phyloP scores from a whole-genome alignment of 2,888 invertebrate genomes.

The Phrixothrix hirtus region DNA sequence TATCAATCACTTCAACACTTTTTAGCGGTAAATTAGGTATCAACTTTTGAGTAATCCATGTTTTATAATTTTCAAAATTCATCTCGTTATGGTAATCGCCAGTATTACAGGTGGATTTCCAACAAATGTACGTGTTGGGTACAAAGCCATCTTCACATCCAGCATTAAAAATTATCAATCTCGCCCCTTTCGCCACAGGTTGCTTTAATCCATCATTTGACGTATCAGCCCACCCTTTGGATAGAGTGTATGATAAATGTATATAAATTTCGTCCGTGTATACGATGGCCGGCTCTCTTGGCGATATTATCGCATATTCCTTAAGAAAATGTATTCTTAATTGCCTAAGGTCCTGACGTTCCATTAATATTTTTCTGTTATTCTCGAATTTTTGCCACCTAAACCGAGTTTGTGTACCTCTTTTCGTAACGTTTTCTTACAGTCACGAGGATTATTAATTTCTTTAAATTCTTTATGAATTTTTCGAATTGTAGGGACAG shows the following conservation, averaged over 20 bases:
- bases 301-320: too few relatives aligned
- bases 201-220: background rate
- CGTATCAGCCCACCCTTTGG: background rate
- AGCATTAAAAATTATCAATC: background rate
- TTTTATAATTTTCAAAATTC: conserved; percentile 5
- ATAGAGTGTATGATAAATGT: background rate
- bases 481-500: too few relatives aligned
- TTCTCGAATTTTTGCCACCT: too few relatives aligned
- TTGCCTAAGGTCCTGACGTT: too few relatives aligned
- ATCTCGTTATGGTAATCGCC: background rate
- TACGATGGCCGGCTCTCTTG: too few relatives aligned
- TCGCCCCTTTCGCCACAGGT: background rate
- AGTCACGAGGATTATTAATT: too few relatives aligned
- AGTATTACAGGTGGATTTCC: background rate
- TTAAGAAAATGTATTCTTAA: too few relatives aligned
- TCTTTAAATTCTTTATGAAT: too few relatives aligned
- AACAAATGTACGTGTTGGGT: background rate
- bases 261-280: too few relatives aligned
- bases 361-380: too few relatives aligned
- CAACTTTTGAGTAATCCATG: conserved; percentile 16
- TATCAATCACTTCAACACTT: conserved; percentile 38
- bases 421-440: too few relatives aligned
- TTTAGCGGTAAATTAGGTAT: conserved; percentile 30
- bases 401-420: too few relatives aligned
- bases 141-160: background rate